These are phyloP conservation scores for Heliconius charithonia DNA, from an alignment of 2,888 invertebrate species.

Conservation along the genomic window DNA sequence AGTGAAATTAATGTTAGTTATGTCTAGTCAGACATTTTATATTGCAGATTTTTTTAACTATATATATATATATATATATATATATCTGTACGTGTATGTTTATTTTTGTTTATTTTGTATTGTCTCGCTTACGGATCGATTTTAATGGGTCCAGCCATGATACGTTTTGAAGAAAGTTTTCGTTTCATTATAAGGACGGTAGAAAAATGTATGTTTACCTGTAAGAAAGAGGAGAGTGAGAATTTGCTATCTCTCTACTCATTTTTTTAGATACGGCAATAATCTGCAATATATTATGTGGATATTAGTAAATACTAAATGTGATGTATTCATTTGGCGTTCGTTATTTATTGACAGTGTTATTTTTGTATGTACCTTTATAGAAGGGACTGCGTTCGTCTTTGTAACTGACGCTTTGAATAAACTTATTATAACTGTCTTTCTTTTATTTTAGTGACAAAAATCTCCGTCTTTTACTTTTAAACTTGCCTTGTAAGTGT, in stretches of 20 bases:
- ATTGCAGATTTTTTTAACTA: constrained; percentile 25
- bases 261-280: background rate
- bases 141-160: constrained; percentile 14
- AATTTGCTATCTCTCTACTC: background rate
- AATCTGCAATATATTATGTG: constrained; percentile 28
- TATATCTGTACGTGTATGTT: too few relatives aligned
- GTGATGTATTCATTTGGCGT: constrained; percentile 58
- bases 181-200: constrained; percentile 12
- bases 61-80: too few relatives aligned
- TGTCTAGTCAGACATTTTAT: constrained; percentile 9
- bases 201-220: constrained; percentile 17
- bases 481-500: background rate
- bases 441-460: constrained; percentile 40
- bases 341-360: constrained; percentile 48
- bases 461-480: background rate
- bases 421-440: constrained; percentile 63
- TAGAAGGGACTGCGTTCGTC: constrained; percentile 58
- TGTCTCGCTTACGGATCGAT: background rate
- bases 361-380: constrained; percentile 57
- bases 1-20: constrained; percentile 21
- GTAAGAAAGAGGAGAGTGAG: background rate
- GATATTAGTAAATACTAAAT: constrained; percentile 51
- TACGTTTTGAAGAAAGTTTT: constrained; percentile 11
- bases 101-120: too few relatives aligned
- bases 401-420: constrained; percentile 69